phyloP scores from a whole-genome alignment of 1,140 invertebrate species.

The Penaeus indicus region DNA sequence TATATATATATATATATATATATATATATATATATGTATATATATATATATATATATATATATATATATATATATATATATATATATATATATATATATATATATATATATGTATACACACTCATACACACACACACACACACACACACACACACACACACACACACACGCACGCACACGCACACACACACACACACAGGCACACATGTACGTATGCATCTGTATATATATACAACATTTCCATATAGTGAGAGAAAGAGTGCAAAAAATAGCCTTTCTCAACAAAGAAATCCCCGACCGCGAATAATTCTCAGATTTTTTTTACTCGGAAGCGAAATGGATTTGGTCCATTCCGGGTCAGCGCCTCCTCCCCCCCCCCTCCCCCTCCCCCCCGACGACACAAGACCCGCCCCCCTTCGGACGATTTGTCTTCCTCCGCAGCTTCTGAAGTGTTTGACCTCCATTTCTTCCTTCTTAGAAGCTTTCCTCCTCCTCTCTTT shows the following conservation, averaged over 20 bases:
- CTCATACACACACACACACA: not conserved
- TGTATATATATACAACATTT: not conserved
- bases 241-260: too few species aligned
- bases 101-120: not conserved
- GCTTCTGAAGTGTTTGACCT: not conserved
- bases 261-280: not conserved
- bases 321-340: not conserved
- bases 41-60: slow-evolving; percentile 5
- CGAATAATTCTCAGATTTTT: not conserved
- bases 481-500: too few species aligned
- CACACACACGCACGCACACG: not conserved
- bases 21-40: slow-evolving; percentile 14
- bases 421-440: not conserved
- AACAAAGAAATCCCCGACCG: not conserved
- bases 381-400: slow-evolving; percentile 1
- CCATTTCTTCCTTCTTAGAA: too few species aligned
- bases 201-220: not conserved
- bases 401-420: not conserved
- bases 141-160: not conserved
- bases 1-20: slow-evolving; percentile 18
- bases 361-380: not conserved
- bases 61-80: slow-evolving; percentile 21
- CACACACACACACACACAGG: not conserved
- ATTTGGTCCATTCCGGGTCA: not conserved
- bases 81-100: slow-evolving; percentile 13